phyloP scores from a whole-genome alignment of 2,113 vertebrate species.

The Carassius auratus region DNA sequence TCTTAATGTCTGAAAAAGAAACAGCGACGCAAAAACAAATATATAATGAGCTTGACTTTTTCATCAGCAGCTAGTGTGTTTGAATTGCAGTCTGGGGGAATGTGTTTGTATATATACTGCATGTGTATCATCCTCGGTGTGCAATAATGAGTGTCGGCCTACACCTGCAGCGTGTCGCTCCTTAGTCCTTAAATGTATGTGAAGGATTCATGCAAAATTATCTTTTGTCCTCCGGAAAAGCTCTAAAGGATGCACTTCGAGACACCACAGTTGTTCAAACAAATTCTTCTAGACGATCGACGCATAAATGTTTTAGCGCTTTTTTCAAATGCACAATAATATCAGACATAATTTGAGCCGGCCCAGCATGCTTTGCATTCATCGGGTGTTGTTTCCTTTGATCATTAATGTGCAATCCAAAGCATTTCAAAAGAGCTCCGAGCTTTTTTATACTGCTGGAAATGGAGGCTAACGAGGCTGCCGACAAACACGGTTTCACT shows the following conservation, averaged over 20 bases:
- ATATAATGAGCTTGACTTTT: conserved; percentile 24
- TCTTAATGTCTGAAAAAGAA: not conserved
- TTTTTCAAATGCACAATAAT: conserved; percentile 41
- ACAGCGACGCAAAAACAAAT: not conserved
- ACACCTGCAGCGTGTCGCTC: conserved; percentile 1
- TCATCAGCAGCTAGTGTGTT: conserved; percentile 10
- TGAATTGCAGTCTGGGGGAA: not conserved
- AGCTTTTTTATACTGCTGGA: conserved; percentile 43
- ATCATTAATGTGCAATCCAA: conserved; percentile 51
- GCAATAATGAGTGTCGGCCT: not conserved
- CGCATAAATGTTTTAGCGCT: conserved; percentile 42
- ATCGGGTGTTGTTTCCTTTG: conserved; percentile 43
- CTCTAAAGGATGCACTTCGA: not conserved
- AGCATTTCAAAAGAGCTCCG: conserved; percentile 38
- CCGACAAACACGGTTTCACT: conserved; percentile 3
- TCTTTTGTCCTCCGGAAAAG: conserved; percentile 2
- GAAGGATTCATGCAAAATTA: conserved; percentile 26
- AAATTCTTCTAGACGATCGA: conserved; percentile 28
- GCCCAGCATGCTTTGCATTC: conserved; percentile 22
- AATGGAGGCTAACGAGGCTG: conserved; percentile 53
- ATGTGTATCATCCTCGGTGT: not conserved
- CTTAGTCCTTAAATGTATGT: not conserved
- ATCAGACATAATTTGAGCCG: conserved; percentile 29
- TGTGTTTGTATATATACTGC: too few relatives aligned
- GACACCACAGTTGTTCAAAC: conserved; percentile 3